These are phyloP conservation scores for Scaptomyza caliginosa DNA, from an alignment of 2,888 invertebrate species.

Conservation along the genomic window DNA sequence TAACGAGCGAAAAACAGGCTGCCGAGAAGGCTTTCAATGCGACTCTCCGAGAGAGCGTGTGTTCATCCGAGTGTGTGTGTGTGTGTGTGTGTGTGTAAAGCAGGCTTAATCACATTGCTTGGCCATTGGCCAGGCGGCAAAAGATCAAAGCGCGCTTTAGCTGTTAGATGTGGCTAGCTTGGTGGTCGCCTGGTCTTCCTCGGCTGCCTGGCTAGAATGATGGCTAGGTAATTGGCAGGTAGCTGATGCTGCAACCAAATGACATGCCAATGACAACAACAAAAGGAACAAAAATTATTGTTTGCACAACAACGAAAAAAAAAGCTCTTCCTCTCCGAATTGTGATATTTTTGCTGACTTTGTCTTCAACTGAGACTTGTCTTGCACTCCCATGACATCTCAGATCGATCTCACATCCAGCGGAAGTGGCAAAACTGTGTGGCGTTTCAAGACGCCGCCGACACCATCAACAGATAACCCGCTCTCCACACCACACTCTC, in stretches of 20 bases:
- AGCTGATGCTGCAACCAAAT: constrained; percentile 65
- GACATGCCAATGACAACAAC: constrained; percentile 66
- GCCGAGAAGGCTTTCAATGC: constrained; percentile 29
- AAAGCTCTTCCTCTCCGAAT: constrained; percentile 56
- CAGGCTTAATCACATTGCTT: constrained; percentile 81
- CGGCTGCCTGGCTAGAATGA: constrained; percentile 63
- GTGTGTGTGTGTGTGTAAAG: constrained; percentile 55
- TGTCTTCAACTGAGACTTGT: constrained; percentile 18
- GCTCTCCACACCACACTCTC: background rate
- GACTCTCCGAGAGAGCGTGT: constrained; percentile 14
- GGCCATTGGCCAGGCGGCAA: constrained; percentile 79
- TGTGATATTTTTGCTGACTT: constrained; percentile 55
- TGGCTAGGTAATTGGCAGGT: constrained; percentile 75
- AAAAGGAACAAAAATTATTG: constrained; percentile 3
- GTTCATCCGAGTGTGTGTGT: too few relatives aligned
- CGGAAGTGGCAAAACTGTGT: constrained; percentile 81
- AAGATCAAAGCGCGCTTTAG: constrained; percentile 71
- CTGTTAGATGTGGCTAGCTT: constrained; percentile 76
- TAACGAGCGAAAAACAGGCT: constrained; percentile 76
- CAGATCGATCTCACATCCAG: constrained; percentile 39
- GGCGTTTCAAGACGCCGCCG: constrained; percentile 78
- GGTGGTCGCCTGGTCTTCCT: constrained; percentile 61
- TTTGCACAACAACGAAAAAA: constrained; percentile 16
- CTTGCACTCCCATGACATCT: constrained; percentile 75
- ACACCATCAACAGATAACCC: constrained; percentile 13